phyloP scores from a whole-genome alignment of 2,888 invertebrate genomes.

The Troglohyphantes excavatus region DNA sequence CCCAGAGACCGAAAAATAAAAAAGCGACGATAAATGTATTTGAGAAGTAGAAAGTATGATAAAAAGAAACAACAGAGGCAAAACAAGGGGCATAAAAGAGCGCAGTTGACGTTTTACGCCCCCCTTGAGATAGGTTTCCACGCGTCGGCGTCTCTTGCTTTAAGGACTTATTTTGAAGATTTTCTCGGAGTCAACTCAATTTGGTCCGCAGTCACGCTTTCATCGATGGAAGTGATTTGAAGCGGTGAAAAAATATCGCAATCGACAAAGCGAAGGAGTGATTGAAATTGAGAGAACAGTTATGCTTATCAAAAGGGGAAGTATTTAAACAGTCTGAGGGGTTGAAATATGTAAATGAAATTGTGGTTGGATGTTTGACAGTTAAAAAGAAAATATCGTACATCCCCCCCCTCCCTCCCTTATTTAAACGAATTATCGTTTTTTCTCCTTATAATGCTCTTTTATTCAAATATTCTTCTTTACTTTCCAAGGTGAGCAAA shows the following conservation, averaged over 20 bases:
- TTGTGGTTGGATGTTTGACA: no score
- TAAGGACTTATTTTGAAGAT: constrained; percentile 33
- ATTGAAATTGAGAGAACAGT: not conserved
- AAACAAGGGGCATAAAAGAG: constrained; percentile 28
- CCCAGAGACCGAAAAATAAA: constrained; percentile 4
- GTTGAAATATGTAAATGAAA: no score
- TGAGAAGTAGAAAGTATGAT: not conserved
- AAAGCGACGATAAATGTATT: constrained; percentile 1
- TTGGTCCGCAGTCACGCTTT: not conserved
- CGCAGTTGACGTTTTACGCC: constrained; percentile 43
- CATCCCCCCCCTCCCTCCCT: no score
- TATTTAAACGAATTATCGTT: no score
- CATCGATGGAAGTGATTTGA: not conserved
- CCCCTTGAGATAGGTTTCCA: constrained; percentile 34
- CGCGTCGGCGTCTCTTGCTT: constrained; percentile 25
- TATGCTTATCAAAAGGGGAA: no score
- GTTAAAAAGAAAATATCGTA: no score
- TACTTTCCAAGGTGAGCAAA: no score
- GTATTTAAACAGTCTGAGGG: no score
- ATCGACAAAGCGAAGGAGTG: not conserved
- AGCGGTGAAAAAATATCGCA: not conserved
- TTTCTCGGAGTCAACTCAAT: constrained; percentile 22
- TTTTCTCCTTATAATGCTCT: no score
- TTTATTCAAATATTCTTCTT: no score
- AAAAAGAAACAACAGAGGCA: constrained; percentile 3